Conservation (phyloP, 2,113 vertebrate genomes). For the Rhegmatorhina hoffmannsi region DNA sequence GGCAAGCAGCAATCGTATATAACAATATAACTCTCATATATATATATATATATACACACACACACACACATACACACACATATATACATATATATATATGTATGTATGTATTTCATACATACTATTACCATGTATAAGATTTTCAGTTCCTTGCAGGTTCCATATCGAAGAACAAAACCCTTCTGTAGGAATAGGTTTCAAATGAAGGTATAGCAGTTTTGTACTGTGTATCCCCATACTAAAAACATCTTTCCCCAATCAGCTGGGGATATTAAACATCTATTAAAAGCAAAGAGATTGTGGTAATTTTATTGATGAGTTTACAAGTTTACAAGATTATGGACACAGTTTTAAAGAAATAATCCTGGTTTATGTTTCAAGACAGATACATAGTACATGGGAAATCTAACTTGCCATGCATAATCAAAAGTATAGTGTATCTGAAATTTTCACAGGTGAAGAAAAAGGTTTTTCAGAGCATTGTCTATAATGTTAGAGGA, state of each 20-base stretch:
- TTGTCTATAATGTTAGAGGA: neutral
- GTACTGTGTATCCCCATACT: neutral
- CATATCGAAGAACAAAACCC: neutral
- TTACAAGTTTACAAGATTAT: neutral
- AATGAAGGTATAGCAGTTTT: neutral
- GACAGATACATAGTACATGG: neutral
- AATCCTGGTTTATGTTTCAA: neutral
- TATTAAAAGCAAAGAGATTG: neutral
- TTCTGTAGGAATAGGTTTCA: neutral
- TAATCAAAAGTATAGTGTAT: neutral
- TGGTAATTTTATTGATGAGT: neutral
- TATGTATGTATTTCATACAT: neutral
- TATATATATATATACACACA: neutral
- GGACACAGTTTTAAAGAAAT: neutral
- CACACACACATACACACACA: no score
- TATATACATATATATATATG: neutral
- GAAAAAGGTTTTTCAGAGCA: neutral
- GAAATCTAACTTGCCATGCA: neutral
- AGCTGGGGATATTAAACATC: fast-evolving
- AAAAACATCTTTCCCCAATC: neutral
- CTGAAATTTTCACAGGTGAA: neutral
- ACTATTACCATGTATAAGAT: neutral
- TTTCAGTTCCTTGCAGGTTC: neutral
- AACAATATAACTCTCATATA: neutral
- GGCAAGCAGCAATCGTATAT: neutral